phyloP scores from a whole-genome alignment of 2,113 vertebrate species.

The Epinephelus lanceolatus region DNA sequence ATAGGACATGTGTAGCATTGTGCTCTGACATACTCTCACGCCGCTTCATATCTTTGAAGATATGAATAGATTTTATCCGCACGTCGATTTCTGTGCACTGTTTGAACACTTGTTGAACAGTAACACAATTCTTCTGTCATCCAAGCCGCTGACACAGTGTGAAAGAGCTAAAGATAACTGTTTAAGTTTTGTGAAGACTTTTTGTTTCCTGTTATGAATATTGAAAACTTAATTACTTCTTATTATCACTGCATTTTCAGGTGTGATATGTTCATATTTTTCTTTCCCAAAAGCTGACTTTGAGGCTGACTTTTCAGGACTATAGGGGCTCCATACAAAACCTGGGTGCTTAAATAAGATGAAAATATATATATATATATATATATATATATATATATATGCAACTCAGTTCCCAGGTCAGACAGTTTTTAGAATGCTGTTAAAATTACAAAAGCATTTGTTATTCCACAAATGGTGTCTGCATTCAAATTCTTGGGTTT shows the following conservation, averaged over 20 bases:
- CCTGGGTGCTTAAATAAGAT: too few relatives aligned
- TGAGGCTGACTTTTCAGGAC: neutral
- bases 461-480: too few relatives aligned
- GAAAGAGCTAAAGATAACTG: slow-evolving; percentile 14
- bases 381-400: too few relatives aligned
- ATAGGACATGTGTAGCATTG: slow-evolving; percentile 72
- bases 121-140: neutral
- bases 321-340: too few relatives aligned
- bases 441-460: too few relatives aligned
- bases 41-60: slow-evolving; percentile 43
- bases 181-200: neutral
- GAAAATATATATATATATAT: too few relatives aligned
- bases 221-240: neutral
- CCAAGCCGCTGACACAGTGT: neutral
- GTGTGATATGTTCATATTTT: neutral
- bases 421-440: too few relatives aligned
- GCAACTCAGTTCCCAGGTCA: too few relatives aligned
- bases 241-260: neutral
- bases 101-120: slow-evolving; percentile 42
- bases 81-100: slow-evolving; percentile 33
- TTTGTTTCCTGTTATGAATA: neutral
- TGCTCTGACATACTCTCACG: slow-evolving; percentile 70
- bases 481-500: too few relatives aligned
- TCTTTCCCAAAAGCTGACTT: neutral
- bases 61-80: slow-evolving; percentile 47